Base-by-base conservation (phyloP, 2,113 vertebrate genomes). In the Copsychus sechellarum region DNA sequence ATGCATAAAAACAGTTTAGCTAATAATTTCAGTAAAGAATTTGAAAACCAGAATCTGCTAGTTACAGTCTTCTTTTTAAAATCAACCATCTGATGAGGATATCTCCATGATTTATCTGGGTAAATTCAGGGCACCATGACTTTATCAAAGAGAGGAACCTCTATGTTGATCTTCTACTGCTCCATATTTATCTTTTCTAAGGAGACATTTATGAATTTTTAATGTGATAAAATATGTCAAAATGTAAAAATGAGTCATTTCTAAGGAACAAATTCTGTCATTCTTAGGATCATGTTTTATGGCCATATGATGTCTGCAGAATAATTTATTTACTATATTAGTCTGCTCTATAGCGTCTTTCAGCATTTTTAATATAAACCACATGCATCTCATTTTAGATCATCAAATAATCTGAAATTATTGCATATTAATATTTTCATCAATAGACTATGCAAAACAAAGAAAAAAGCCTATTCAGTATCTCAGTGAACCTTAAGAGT, bases 181-280 rank as follows among this genome's bases (percentile, higher is more conserved):
- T 96, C 79, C 66, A 40, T 89, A 92, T 81, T 65, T 81, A 28
- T 70, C 54, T 73, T 90, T 89, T 91, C 65, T 43, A 66, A 91
- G 74, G 34, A 89, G 93, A 96, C 74, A 93, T 94, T 97, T 96
- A 97, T 91, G 78, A 97, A 95, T 96, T 69, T 96, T 97, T 97
- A 95, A 96, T 36, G 22, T 95, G 94, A 97, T 92, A 89, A 90
- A 97, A 81, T 78, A 92, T 71, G 64, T 93, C 86, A 90, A 95
- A 97, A 93, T 61, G 71, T 94, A 96, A 95, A 85, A 95, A 88
- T 47, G 60, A 97, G 40, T 79, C 56, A 81, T 92, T 96, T 96
- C 83, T 91, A 96, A 88, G 77, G 92, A 77, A 95, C 54, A 85
- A 89, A 95, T 92, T 94, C 60, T 86, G 48, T 94, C 60, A 88